Conservation (phyloP, 2,797 vertebrate species). For the Peromyscus melanophrys region DNA sequence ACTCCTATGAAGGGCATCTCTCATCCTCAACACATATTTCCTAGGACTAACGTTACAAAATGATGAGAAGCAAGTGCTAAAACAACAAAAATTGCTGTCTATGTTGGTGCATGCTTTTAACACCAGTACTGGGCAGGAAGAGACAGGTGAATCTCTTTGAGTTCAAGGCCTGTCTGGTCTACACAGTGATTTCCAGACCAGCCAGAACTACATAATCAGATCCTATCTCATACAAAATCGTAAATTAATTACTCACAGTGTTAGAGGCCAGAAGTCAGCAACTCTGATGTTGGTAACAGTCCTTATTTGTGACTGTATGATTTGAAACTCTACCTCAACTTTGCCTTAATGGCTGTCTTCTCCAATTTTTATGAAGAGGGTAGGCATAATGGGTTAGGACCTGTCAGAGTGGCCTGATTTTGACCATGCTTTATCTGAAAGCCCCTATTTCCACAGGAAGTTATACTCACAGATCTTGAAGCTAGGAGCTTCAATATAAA, state of each 20-base stretch:
- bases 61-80: background rate
- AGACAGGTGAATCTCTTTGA: too few relatives aligned
- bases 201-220: background rate
- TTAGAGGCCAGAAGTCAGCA: background rate
- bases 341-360: background rate
- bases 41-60: background rate
- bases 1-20: background rate
- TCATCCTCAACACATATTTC: background rate
- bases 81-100: background rate
- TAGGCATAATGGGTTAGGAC: background rate
- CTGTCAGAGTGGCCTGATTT: background rate
- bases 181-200: background rate
- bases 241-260: background rate
- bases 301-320: background rate
- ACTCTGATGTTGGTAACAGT: background rate
- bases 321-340: background rate
- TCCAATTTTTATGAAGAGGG: background rate
- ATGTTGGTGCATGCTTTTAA: background rate
- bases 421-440: background rate
- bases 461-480: background rate
- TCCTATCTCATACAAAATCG: background rate
- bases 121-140: too few relatives aligned
- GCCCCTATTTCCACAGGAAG: background rate
- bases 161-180: background rate
- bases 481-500: background rate